These are phyloP conservation scores for Beaufortia kweichowensis DNA, from an alignment of 2,113 vertebrate genomes.

Conservation along the genomic window DNA sequence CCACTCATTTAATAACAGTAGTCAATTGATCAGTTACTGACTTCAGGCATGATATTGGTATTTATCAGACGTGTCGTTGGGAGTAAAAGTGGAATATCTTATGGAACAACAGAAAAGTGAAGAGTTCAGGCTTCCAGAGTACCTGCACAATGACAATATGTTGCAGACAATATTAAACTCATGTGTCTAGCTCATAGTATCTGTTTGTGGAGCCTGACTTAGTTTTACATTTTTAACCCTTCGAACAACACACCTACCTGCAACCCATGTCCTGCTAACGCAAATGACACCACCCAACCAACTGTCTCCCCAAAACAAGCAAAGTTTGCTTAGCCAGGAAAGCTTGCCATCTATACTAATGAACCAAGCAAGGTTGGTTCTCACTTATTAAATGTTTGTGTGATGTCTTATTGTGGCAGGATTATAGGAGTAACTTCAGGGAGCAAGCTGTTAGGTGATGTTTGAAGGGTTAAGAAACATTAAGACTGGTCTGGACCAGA, in stretches of 20 bases:
- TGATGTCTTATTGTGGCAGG: neutral
- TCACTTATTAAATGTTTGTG: neutral
- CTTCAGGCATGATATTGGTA: neutral
- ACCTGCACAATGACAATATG: neutral
- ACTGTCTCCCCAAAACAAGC: slow-evolving; percentile 59
- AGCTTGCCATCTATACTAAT: neutral
- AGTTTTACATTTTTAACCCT: slow-evolving; percentile 69
- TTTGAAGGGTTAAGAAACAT: slow-evolving; percentile 74
- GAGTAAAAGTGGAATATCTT: neutral
- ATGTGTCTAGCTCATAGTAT: neutral
- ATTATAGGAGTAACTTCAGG: slow-evolving; percentile 57
- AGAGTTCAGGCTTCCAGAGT: neutral
- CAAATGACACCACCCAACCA: slow-evolving; percentile 62
- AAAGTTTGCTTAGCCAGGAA: neutral
- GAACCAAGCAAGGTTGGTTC: neutral
- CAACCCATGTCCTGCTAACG: slow-evolving; percentile 66
- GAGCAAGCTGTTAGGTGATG: slow-evolving; percentile 70
- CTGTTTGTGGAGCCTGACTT: slow-evolving; percentile 22
- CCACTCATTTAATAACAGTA: neutral
- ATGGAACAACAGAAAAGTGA: neutral
- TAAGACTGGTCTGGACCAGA: slow-evolving; percentile 56
- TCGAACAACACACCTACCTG: slow-evolving; percentile 71
- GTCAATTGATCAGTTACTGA: neutral
- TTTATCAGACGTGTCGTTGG: neutral
- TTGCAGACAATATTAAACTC: neutral